Base-by-base conservation (phyloP, 2,113 vertebrate genomes). In the Pelodiscus sinensis region DNA sequence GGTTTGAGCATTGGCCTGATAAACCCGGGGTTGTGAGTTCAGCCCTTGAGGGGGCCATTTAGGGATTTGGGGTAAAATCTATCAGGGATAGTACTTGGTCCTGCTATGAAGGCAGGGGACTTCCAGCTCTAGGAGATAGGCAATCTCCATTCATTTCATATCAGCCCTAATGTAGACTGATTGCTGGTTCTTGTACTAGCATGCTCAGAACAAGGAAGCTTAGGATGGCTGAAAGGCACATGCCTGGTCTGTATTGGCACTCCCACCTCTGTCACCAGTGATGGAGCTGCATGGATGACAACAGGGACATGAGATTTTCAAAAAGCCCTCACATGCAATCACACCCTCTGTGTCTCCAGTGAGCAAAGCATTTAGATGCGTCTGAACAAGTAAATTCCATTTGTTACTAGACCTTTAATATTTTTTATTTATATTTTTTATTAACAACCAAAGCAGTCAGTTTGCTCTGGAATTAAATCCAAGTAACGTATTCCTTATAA, bases 391-490 rank as follows among this genome's bases (percentile, higher is more conserved):
- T 58, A 60, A 79, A 80, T 62, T 13, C 50, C 29, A 44, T 60
- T 75, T n/a, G 58, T 58, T 58, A 58, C 57, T 24, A 58, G 57
- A 85, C 31, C 62, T 44, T 78, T 92, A 78, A 92, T 89, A 94
- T 93, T 89, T 87, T 81, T 75, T 85, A 81, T 85, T 81, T 87
- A n/a, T n/a, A n/a, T n/a, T n/a, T n/a, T n/a, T n/a, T n/a, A 94
- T 93, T 95, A 96, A 94, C 92, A 58, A 58, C 31, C 62, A 89
- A 92, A 31, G 83, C 92, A 60, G 88, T 84, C 86, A 81, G 79
- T 94, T 89, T 93, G 85, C 75, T 82, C 92, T 58, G 83, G 81
- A 80, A 89, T 96, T 86, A 91, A 85, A 90, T 92, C 51, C 92
- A 85, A 91, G 91, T 81, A 71, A 44, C 12, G 21, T 44, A 38